phyloP scores from a whole-genome alignment of 1,140 invertebrate species.

The Bombus superbus region DNA sequence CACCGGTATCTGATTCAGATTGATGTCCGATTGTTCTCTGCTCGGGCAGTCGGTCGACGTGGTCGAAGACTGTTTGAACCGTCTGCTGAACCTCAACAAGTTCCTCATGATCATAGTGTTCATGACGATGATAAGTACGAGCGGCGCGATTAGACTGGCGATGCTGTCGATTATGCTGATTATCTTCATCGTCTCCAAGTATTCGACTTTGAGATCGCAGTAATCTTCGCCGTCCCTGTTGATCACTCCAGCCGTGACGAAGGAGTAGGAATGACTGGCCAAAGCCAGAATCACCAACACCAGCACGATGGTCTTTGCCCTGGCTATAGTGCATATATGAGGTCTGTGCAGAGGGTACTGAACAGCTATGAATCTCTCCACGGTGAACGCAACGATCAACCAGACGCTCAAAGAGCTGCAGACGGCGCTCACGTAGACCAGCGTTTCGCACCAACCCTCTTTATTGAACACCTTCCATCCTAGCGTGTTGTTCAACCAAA shows the following conservation, averaged over 20 bases:
- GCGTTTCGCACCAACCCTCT: slow-evolving; percentile 84
- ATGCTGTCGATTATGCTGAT: slow-evolving; percentile 85
- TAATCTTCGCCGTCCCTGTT: slow-evolving; percentile 76
- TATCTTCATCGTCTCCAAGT: slow-evolving; percentile 81
- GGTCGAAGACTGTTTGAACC: slow-evolving; percentile 75
- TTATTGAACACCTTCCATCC: slow-evolving; percentile 83
- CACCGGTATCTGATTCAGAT: slow-evolving; percentile 80
- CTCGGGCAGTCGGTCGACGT: slow-evolving; percentile 68
- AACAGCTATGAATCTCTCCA: slow-evolving; percentile 87
- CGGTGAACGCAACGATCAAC: slow-evolving; percentile 86
- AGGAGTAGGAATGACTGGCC: slow-evolving; percentile 83
- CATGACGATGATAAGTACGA: slow-evolving; percentile 84
- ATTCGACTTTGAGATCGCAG: slow-evolving; percentile 81
- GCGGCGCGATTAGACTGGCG: slow-evolving; percentile 83
- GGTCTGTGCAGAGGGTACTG: slow-evolving; percentile 86
- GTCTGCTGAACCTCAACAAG: slow-evolving; percentile 79
- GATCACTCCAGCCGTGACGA: slow-evolving; percentile 79
- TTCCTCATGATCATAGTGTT: slow-evolving; percentile 84
- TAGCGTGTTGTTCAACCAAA: slow-evolving; percentile 83
- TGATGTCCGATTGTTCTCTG: slow-evolving; percentile 76
- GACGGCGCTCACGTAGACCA: slow-evolving; percentile 84
- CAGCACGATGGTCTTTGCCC: slow-evolving; percentile 84
- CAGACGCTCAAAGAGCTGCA: slow-evolving; percentile 85
- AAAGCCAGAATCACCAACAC: slow-evolving; percentile 80
- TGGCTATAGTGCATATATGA: slow-evolving; percentile 85